Evolutionary conservation across 2,888 invertebrate species (phyloP), one percentile per base, ranked within the genome.

Genomic region (Hanleya hanleyi): DNA sequence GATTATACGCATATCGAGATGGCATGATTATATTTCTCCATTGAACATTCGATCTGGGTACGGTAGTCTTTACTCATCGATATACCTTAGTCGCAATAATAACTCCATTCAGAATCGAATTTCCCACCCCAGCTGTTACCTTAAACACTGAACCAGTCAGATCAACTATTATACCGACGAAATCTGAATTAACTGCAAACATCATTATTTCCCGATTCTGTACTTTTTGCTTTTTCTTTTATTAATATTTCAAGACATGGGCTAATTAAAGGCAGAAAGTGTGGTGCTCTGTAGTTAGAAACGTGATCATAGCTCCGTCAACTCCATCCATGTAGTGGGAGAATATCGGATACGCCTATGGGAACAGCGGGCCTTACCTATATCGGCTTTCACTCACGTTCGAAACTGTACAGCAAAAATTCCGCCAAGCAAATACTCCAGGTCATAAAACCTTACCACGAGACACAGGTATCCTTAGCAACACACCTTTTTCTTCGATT

Each of bases 401-500:
- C 22, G 57, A 57, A 57, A 57, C 57, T 57, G 57, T 29, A 15
- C 57, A 22, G 26, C 32, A 22, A 57, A 57, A 29, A 29, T 29
- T 57, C 47, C 57, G 29, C 4, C 32, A 26, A 22, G 57, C 32
- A 22, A 57, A 57, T 32, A 57, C 57, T 4, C 4, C 32, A 32
- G 57, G 22, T 29, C 57, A 57, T 57, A 57, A 57, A 57, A 29
- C 57, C 57, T 29, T 32, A 15, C 5, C 7, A 57, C 15, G 5
- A 57, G 57, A 57, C 57, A 26, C 57, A 57, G 22, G 57, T 57
- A 22, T 29, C 57, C 57, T 29, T 57, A 57, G 57, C 57, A 57
- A 57, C 57, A 32, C 57, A 57, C 57, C 22, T 57, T 47, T 57
- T 57, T 57, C 57, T 57, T 57, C 57, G 57, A 57, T 57, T 57